These are phyloP conservation scores for Epinephelus malabaricus DNA, from an alignment of 2,797 vertebrate genomes.

Conservation along the genomic window DNA sequence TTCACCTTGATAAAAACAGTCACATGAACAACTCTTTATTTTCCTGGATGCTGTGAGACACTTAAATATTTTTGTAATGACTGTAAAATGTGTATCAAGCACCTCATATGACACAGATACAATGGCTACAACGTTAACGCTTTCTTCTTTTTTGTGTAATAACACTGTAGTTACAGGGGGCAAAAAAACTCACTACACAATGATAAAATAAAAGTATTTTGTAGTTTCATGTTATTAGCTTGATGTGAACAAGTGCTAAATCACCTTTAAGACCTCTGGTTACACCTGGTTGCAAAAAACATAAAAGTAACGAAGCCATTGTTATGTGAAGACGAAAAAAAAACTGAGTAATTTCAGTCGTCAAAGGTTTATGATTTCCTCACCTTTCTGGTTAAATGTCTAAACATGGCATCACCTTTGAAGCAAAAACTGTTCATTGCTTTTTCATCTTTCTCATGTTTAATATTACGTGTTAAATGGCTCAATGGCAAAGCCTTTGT, in stretches of 20 bases:
- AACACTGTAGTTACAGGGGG: conserved; percentile 24
- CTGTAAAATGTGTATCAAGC: background rate
- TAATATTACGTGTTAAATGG: conserved; percentile 22
- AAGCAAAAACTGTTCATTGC: conserved; percentile 26
- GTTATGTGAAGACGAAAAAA: background rate
- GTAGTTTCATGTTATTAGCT: conserved; percentile 47
- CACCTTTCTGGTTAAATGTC: conserved; percentile 32
- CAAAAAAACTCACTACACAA: background rate
- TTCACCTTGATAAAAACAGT: conserved; percentile 1
- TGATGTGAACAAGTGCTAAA: conserved; percentile 43
- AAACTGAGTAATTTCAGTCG: background rate
- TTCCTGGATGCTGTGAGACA: conserved; percentile 11
- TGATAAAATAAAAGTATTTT: conserved; percentile 33
- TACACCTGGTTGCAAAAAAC: conserved; percentile 39
- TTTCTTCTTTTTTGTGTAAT: conserved; percentile 11
- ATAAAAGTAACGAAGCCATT: background rate
- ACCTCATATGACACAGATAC: background rate
- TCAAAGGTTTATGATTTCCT: background rate
- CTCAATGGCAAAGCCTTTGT: conserved; percentile 41
- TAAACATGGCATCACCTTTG: background rate
- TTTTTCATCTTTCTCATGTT: conserved; percentile 21
- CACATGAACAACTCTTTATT: background rate
- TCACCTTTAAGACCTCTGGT: conserved; percentile 38
- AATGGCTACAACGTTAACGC: background rate
- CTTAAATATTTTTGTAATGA: conserved; percentile 3